phyloP scores from a whole-genome alignment of 1,140 invertebrate genomes.

The Papilio xuthus region DNA sequence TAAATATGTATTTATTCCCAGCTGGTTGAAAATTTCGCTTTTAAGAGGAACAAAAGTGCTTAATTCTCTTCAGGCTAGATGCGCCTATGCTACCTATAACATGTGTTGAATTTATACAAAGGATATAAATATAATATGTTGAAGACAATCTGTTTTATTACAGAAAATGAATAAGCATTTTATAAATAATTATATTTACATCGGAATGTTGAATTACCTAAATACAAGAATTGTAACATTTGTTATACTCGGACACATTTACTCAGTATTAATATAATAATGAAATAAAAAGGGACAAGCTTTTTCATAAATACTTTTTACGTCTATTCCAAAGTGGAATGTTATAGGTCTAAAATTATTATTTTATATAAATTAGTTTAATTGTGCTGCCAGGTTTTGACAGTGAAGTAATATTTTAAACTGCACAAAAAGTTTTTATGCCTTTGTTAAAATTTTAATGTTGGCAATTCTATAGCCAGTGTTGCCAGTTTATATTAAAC shows the following conservation, averaged over 20 bases:
- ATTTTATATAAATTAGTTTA: too few species aligned
- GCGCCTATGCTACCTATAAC: too few species aligned
- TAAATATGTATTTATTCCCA: too few species aligned
- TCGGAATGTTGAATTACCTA: constrained; percentile 8
- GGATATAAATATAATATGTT: too few species aligned
- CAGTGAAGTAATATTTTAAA: not conserved
- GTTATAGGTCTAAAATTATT: not conserved
- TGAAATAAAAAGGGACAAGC: not conserved
- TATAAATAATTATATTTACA: not conserved
- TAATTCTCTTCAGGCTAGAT: too few species aligned
- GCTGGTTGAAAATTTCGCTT: too few species aligned
- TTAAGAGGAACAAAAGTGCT: too few species aligned
- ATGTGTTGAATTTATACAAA: too few species aligned
- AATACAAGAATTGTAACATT: not conserved
- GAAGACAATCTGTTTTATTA: not conserved
- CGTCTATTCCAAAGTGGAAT: not conserved
- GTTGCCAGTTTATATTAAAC: not conserved
- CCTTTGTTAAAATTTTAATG: not conserved
- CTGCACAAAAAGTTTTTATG: not conserved
- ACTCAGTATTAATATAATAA: not conserved
- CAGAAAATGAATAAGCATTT: not conserved
- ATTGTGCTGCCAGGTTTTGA: not conserved
- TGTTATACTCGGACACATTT: not conserved
- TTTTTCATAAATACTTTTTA: not conserved
- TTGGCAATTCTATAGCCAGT: not conserved